These are phyloP conservation scores for Morus bassanus DNA, from an alignment of 2,797 vertebrate species.

Conservation along the genomic window DNA sequence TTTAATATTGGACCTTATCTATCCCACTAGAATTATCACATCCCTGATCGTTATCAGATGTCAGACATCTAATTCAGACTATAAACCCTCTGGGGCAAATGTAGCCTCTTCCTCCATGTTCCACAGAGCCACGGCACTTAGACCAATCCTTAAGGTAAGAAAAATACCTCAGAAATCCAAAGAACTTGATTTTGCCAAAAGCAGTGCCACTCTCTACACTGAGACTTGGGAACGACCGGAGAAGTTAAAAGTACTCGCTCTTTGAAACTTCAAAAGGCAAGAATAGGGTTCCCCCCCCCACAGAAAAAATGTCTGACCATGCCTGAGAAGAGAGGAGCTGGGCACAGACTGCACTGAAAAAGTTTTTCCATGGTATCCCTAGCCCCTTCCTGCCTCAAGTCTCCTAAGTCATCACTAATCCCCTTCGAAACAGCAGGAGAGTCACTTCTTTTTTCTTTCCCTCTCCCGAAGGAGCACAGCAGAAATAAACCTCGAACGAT, in stretches of 20 bases:
- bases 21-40: not conserved
- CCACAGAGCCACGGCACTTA: not conserved
- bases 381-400: conserved; percentile 21
- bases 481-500: conserved; percentile 70
- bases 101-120: not conserved
- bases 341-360: not conserved
- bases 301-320: not conserved
- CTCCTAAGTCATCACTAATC: conserved; percentile 34
- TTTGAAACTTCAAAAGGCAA: conserved; percentile 13
- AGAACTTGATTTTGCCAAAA: conserved; percentile 5
- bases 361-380: conserved; percentile 10
- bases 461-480: conserved; percentile 54
- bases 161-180: not conserved
- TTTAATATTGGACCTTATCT: conserved; percentile 53
- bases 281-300: not conserved
- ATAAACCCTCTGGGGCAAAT: not conserved
- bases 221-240: not conserved
- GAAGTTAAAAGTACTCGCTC: not conserved
- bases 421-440: conserved; percentile 28
- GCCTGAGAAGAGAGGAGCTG: not conserved
- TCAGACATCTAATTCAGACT: conserved; percentile 16
- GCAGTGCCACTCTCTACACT: not conserved
- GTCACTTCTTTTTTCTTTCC: conserved; percentile 28
- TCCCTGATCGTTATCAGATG: not conserved
- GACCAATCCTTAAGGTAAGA: not conserved